Conservation (phyloP, 2,797 vertebrate species). For the Sebastes steindachneri region DNA sequence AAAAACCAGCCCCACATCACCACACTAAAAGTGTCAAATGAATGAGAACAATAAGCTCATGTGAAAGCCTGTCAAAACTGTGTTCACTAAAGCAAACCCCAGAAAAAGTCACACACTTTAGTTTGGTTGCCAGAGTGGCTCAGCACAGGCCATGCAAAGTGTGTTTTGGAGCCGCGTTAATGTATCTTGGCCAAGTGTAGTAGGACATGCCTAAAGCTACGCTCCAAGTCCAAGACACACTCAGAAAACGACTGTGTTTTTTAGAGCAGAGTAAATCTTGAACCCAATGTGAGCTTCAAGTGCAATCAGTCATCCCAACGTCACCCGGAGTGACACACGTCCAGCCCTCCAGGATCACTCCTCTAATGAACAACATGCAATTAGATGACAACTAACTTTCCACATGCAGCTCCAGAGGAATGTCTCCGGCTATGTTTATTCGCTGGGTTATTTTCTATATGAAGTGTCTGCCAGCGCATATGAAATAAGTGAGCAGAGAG, state of each 20-base stretch:
- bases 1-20: not conserved
- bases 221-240: conserved; percentile 34
- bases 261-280: conserved; percentile 10
- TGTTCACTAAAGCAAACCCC: not conserved
- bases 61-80: not conserved
- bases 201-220: conserved; percentile 31
- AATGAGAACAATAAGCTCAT: not conserved
- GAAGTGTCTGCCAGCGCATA: conserved; percentile 56
- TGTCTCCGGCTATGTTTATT: conserved; percentile 41
- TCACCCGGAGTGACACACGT: conserved; percentile 23
- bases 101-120: conserved; percentile 11
- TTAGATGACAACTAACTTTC: conserved; percentile 34
- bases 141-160: conserved; percentile 27
- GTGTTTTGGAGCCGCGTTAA: conserved; percentile 65
- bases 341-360: not conserved
- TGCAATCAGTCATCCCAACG: conserved; percentile 22
- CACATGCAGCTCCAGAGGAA: conserved; percentile 30
- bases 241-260: conserved; percentile 12
- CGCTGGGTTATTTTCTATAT: conserved; percentile 56
- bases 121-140: conserved; percentile 26
- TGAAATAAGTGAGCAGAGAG: conserved; percentile 38
- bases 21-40: not conserved
- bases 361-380: not conserved
- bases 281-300: conserved; percentile 15
- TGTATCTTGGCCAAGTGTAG: conserved; percentile 60